phyloP scores from a whole-genome alignment of 2,888 invertebrate genomes.

The Tipula unca region DNA sequence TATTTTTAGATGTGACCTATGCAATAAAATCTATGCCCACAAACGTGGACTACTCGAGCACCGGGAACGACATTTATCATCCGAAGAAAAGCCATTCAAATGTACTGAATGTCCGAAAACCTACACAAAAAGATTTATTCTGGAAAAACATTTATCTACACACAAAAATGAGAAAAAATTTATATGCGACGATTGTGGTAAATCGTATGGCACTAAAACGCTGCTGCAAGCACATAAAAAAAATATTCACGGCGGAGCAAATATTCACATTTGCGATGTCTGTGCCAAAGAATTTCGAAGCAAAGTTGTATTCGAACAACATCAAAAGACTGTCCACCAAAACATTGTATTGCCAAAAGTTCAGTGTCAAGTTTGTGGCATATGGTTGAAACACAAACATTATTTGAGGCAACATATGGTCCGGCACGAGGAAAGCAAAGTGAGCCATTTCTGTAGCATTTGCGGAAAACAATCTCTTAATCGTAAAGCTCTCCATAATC shows the following conservation, averaged over 20 bases:
- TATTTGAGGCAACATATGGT: conserved; percentile 30
- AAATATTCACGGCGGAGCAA: conserved; percentile 25
- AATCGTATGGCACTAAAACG: conserved; percentile 26
- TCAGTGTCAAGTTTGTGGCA: conserved; percentile 23
- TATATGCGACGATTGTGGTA: conserved; percentile 35
- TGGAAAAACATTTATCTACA: conserved; percentile 17
- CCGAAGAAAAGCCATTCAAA: not conserved
- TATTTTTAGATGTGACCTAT: not conserved
- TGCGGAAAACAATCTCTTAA: conserved; percentile 25
- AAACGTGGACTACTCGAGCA: not conserved
- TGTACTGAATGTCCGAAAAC: not conserved
- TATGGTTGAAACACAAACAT: conserved; percentile 24
- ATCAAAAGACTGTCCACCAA: conserved; percentile 32
- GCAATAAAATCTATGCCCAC: not conserved
- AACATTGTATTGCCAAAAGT: conserved; percentile 20
- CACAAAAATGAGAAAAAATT: conserved; percentile 27
- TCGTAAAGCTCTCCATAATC: conserved; percentile 24
- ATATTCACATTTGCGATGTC: conserved; percentile 29
- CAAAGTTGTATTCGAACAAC: conserved; percentile 35
- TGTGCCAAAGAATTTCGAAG: conserved; percentile 39
- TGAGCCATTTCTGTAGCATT: conserved; percentile 20
- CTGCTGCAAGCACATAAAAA: conserved; percentile 34
- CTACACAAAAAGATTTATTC: not conserved
- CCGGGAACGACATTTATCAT: not conserved
- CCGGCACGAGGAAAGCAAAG: conserved; percentile 18